phyloP scores from a whole-genome alignment of 1,140 invertebrate genomes.

The Drosophila kanapiae region DNA sequence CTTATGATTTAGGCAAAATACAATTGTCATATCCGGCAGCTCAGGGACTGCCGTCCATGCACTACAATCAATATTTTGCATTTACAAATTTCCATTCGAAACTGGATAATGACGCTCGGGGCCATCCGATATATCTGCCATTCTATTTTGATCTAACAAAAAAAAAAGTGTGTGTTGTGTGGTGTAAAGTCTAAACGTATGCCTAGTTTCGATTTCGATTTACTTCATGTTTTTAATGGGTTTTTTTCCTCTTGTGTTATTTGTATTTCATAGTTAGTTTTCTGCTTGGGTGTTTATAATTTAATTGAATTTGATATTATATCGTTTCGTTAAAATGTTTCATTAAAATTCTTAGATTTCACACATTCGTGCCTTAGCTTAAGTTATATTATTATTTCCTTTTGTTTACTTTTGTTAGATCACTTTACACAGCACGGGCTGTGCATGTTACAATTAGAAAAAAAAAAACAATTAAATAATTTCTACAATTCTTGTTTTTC shows the following conservation, averaged over 20 bases:
- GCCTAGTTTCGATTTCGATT: slow-evolving; percentile 7
- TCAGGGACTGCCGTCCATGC: slow-evolving; percentile 32
- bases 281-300: slow-evolving; percentile 1
- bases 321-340: slow-evolving; percentile 33
- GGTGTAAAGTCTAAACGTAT: slow-evolving; percentile 33
- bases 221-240: neutral
- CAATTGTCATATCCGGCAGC: slow-evolving; percentile 46
- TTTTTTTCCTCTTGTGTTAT: neutral
- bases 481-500: slow-evolving; percentile 22
- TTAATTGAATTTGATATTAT: slow-evolving; percentile 17
- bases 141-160: slow-evolving; percentile 48
- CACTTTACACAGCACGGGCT: slow-evolving; percentile 39
- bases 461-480: slow-evolving; percentile 49
- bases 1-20: slow-evolving; percentile 70
- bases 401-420: slow-evolving; percentile 38
- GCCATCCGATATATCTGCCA: slow-evolving; percentile 16
- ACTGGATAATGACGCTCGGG: slow-evolving; percentile 3
- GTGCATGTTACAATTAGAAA: slow-evolving; percentile 7
- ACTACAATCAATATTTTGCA: slow-evolving; percentile 19
- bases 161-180: slow-evolving; percentile 27
- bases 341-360: slow-evolving; percentile 43
- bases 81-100: slow-evolving; percentile 41
- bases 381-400: slow-evolving; percentile 11
- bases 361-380: slow-evolving; percentile 31
- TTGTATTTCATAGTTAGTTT: neutral